Evolutionary conservation across 2,888 invertebrate species (phyloP).

Genomic region (Pseudococcus longispinus): DNA sequence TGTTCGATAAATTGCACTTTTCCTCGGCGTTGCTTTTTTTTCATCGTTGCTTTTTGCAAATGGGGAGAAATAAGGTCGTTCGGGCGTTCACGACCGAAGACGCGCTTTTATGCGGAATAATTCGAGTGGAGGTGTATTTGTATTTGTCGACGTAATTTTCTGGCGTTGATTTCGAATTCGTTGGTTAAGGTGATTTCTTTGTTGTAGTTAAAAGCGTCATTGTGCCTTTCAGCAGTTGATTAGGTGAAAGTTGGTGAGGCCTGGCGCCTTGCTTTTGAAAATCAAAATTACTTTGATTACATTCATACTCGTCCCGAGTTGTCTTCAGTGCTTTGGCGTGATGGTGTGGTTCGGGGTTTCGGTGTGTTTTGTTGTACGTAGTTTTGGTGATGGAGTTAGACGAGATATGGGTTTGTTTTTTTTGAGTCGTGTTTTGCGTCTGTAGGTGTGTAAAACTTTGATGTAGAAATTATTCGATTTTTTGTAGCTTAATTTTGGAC

Average conservation of each 20-base stretch:
- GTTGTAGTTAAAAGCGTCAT: constrained; percentile 27
- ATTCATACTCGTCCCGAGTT: background rate
- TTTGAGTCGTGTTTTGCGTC: too few species aligned
- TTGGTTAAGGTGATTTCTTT: constrained; percentile 19
- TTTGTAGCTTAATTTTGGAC: too few species aligned
- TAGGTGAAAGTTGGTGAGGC: constrained; percentile 1
- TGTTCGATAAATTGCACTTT: constrained; percentile 34
- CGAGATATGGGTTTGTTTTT: background rate
- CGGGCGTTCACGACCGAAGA: constrained; percentile 1
- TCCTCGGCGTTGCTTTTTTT: background rate
- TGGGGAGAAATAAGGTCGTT: constrained; percentile 3
- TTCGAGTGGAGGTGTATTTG: constrained; percentile 15
- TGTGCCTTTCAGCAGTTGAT: constrained; percentile 28
- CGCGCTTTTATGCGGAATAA: constrained; percentile 18
- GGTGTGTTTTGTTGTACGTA: background rate
- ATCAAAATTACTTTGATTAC: constrained; percentile 22
- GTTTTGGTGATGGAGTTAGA: background rate
- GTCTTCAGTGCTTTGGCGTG: background rate
- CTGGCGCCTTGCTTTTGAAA: background rate
- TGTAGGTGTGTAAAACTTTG: too few species aligned
- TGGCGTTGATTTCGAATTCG: constrained; percentile 24
- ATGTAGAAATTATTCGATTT: too few species aligned
- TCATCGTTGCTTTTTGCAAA: background rate
- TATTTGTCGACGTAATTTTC: constrained; percentile 28
- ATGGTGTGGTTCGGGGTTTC: too few species aligned